Evolutionary conservation across 2,113 vertebrate species (phyloP).

Genomic region (Pan troglodytes): NHGRI_mPanTro3-v2.1_pri NC_072412.2:59106501-59107000

Average conservation of each 20-base stretch:
- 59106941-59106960: background rate
- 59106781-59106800: background rate
- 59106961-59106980: background rate
- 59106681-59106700: background rate
- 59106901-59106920: background rate
- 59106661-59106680: background rate
- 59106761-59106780: background rate
- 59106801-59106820: background rate
- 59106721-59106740: background rate
- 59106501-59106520: background rate
- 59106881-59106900: background rate
- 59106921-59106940: background rate
- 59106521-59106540: background rate
- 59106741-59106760: background rate
- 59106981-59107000: background rate
- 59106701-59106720: background rate
- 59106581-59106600: background rate
- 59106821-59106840: background rate
- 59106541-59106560: background rate
- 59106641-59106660: background rate
- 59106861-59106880: background rate
- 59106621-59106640: background rate
- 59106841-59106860: background rate
- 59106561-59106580: background rate
- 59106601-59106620: background rate